Evolutionary conservation across 92 coral and sea anemone species (phyloP), one percentile per base, ranked within the genome.

Genomic region (Desmophyllum pertusum): DNA sequence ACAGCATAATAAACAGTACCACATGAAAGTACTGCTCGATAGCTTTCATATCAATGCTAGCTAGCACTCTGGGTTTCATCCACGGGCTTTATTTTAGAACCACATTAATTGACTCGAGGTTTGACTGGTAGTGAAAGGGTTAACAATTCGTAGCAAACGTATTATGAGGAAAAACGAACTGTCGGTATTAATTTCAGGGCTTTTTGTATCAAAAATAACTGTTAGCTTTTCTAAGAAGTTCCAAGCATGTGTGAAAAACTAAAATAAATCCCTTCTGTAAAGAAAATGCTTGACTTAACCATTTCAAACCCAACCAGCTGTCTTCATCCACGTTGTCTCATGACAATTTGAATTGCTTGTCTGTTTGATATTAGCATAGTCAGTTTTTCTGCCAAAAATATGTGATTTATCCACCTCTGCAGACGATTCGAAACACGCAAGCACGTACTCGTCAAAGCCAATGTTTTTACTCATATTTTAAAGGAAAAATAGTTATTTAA

Each of bases 341-440:
- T 79, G 29, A 62, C 73, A 31, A 18, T 27, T 27, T 62, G 37
- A 59, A 62, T 78, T 78, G 39, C 39, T 40, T 42, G 50, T 62
- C 48, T 59, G 72, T 63, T 75, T 78, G 71, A 39, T 78, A 61
- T 78, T 38, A 15, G 35, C 45, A 43, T 30, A 73, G 52, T n/a
- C n/a, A n/a, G n/a, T 6, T 66, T 43, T 35, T 36, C 46, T 19
- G 18, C 18, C 40, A 52, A 36, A 75, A 33, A 33, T 36, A 19
- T n/a, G 43, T 46, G 43, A 45, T 33, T 79, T 39, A n/a, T 25
- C 30, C 25, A 31, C 41, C 50, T 19, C 59, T 42, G 17, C 37
- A 18, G 10, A 19, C 18, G 23, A 15, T 13, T n/a, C 13, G 27
- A n/a, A 40, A 27, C 6, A 37, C 27, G 18, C 55, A 11, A 35